phyloP scores from a whole-genome alignment of 2,113 vertebrate species.

The Tragelaphus buxtoni region DNA sequence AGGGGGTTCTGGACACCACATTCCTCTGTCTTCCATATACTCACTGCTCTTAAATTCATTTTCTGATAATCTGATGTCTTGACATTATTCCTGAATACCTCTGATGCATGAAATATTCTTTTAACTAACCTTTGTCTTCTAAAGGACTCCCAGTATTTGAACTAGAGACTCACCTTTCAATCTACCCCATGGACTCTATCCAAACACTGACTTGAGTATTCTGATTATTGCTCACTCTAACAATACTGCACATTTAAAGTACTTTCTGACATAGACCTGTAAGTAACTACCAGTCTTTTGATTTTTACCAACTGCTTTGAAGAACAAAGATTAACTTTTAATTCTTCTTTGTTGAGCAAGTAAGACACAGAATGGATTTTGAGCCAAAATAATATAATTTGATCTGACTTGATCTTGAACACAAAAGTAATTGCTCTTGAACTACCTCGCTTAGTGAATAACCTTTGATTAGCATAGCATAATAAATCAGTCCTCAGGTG shows the following conservation, averaged over 20 bases:
- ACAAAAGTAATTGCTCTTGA: constrained; percentile 18
- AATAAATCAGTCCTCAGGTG: background rate
- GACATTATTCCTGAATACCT: background rate
- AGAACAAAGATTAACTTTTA: constrained; percentile 19
- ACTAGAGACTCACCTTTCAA: background rate
- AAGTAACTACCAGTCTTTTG: background rate
- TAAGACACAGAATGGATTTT: constrained; percentile 31
- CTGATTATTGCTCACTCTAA: background rate
- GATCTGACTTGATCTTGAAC: constrained; percentile 12
- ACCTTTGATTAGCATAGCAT: constrained; percentile 14
- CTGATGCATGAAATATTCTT: background rate
- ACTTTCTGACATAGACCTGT: background rate
- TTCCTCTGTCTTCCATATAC: background rate
- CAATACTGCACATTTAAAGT: background rate
- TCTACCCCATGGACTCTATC: background rate
- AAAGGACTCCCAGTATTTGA: background rate
- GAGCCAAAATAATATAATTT: constrained; percentile 39
- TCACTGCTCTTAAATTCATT: background rate
- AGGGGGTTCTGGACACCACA: no score
- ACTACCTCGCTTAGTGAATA: constrained; percentile 9
- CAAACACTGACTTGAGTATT: background rate
- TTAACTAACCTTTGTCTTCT: background rate
- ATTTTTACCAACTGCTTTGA: constrained; percentile 8
- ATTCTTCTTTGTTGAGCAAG: constrained; percentile 31
- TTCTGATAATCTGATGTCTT: background rate